Conservation (phyloP, 2,888 invertebrate genomes). For the Drosophila kanekoi region DNA sequence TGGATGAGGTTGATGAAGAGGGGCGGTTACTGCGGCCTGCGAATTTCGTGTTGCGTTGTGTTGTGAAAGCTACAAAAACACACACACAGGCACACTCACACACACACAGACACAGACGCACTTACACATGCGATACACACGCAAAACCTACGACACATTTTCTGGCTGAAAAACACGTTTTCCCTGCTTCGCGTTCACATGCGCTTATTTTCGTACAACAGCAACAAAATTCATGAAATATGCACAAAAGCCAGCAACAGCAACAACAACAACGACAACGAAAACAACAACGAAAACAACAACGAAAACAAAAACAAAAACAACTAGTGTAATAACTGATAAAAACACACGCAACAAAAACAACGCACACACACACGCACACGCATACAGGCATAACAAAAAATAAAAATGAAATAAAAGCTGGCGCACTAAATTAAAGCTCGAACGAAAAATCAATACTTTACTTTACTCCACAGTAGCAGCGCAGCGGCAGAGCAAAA, state of each 20-base stretch:
- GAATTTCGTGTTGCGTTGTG: conserved; percentile 38
- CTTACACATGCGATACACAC: conserved; percentile 1
- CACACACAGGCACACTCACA: conserved; percentile 17
- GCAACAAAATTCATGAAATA: conserved; percentile 44
- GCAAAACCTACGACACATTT: conserved; percentile 68
- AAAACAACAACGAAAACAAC: conserved; percentile 19
- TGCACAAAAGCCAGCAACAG: conserved; percentile 28
- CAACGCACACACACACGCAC: conserved; percentile 28
- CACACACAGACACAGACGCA: conserved; percentile 20
- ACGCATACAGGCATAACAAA: conserved; percentile 1
- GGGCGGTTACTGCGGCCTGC: conserved; percentile 5
- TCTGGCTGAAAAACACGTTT: conserved; percentile 68
- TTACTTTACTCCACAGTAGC: conserved; percentile 50
- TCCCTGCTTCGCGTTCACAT: conserved; percentile 57
- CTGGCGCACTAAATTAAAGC: conserved; percentile 74
- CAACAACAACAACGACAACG: conserved; percentile 38
- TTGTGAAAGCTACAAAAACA: conserved; percentile 54
- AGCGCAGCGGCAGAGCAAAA: conserved; percentile 31
- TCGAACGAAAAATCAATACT: conserved; percentile 75
- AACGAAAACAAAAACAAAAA: conserved; percentile 34
- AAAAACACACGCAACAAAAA: conserved; percentile 56
- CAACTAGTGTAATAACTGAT: conserved; percentile 66
- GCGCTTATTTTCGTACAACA: conserved; percentile 54
- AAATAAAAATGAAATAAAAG: conserved; percentile 43
- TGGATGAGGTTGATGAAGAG: neutral